phyloP scores from a whole-genome alignment of 2,888 invertebrate species.

The Camptogramma bilineatum region DNA sequence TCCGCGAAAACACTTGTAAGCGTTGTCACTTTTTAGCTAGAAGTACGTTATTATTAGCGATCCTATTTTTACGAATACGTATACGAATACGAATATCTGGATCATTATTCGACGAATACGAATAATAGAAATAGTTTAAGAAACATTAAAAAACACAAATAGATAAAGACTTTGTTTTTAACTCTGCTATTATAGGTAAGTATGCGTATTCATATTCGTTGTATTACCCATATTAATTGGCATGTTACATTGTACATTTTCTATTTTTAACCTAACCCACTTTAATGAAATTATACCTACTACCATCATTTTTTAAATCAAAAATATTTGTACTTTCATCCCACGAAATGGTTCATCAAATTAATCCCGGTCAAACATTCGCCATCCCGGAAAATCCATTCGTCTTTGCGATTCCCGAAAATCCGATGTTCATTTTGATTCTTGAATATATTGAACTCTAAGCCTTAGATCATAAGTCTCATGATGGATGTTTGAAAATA shows the following conservation, averaged over 20 bases:
- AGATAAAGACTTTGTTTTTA: too few relatives aligned
- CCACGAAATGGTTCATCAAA: slow-evolving; percentile 12
- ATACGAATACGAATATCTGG: too few relatives aligned
- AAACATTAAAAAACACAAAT: too few relatives aligned
- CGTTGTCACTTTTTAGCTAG: too few relatives aligned
- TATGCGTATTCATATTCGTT: too few relatives aligned
- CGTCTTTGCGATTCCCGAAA: slow-evolving; percentile 10
- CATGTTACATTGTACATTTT: background rate
- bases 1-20: too few relatives aligned
- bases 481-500: slow-evolving; percentile 12
- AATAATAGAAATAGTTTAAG: too few relatives aligned
- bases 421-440: slow-evolving; percentile 15
- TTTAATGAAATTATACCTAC: background rate
- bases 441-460: slow-evolving; percentile 5
- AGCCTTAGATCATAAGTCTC: slow-evolving; percentile 3
- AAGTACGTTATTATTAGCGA: too few relatives aligned
- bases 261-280: background rate
- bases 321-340: background rate
- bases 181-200: too few relatives aligned
- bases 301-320: background rate
- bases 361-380: slow-evolving; percentile 17
- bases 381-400: slow-evolving; percentile 17
- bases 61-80: too few relatives aligned
- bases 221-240: too few relatives aligned
- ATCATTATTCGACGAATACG: too few relatives aligned